Evolutionary conservation across 2,113 vertebrate genomes (phyloP).

Genomic region (Scomber japonicus): DNA sequence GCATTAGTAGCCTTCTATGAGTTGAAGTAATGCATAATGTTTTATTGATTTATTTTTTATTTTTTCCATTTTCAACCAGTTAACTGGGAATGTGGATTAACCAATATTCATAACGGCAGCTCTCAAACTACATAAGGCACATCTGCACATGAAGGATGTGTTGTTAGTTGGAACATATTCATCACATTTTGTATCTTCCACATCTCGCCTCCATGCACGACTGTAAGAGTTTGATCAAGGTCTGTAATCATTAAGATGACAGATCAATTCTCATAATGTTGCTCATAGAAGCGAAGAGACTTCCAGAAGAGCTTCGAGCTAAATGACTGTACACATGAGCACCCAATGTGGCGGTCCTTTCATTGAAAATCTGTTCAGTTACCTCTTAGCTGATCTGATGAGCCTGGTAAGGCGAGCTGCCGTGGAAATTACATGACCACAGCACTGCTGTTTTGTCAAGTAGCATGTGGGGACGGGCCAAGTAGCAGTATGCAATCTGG

Average conservation of each 20-base stretch:
- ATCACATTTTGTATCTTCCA: background rate
- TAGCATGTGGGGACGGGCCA: background rate
- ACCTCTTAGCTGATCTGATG: constrained; percentile 8
- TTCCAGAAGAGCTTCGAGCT: background rate
- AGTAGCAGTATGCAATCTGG: background rate
- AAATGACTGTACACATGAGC: background rate
- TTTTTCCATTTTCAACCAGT: background rate
- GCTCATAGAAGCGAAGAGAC: background rate
- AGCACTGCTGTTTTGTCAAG: background rate
- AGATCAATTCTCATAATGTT: background rate
- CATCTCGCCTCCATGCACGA: background rate
- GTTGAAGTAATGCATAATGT: background rate
- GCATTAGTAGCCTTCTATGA: background rate
- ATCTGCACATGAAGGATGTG: background rate
- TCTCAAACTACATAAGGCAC: constrained; percentile 2
- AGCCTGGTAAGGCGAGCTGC: constrained; percentile 4
- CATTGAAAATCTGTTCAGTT: constrained; percentile 3
- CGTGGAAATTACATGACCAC: constrained; percentile 1
- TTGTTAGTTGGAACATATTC: background rate
- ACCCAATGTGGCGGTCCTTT: background rate
- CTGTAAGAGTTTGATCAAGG: constrained; percentile 2
- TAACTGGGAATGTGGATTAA: background rate
- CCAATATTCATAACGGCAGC: background rate
- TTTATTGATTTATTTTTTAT: constrained; percentile 22
- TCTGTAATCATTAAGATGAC: constrained; percentile 5